These are phyloP conservation scores for Psilopogon haemacephalus DNA, from an alignment of 2,113 vertebrate species.

Conservation along the genomic window DNA sequence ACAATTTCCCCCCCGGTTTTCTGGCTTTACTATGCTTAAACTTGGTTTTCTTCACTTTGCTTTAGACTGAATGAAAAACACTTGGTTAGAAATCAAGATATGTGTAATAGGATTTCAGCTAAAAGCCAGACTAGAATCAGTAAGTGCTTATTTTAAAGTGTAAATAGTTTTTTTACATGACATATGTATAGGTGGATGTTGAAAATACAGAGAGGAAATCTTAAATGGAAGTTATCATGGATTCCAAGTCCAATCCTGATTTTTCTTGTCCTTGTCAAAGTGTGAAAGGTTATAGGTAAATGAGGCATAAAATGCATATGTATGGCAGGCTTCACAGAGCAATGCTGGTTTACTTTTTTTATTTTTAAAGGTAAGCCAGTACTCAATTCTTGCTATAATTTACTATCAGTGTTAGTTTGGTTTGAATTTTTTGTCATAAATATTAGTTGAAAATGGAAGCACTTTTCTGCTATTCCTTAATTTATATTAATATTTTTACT, in stretches of 20 bases:
- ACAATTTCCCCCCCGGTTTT: background rate
- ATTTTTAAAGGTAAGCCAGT: background rate
- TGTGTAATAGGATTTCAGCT: background rate
- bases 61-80: slow-evolving; percentile 6
- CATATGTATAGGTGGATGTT: background rate
- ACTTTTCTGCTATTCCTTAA: background rate
- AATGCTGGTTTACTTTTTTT: background rate
- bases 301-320: background rate
- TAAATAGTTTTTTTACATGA: slow-evolving; percentile 28
- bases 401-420: background rate
- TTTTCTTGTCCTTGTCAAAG: background rate
- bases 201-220: background rate
- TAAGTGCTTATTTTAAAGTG: slow-evolving; percentile 12
- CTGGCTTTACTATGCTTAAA: background rate
- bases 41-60: slow-evolving; percentile 1
- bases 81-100: slow-evolving; percentile 26
- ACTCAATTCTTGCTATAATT: background rate
- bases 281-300: background rate
- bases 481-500: background rate
- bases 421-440: background rate
- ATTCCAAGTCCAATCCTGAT: background rate
- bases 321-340: background rate
- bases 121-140: slow-evolving; percentile 2
- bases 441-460: background rate
- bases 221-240: background rate